Conservation (phyloP, 2,888 invertebrate genomes). For the Nomada ruficornis region DNA sequence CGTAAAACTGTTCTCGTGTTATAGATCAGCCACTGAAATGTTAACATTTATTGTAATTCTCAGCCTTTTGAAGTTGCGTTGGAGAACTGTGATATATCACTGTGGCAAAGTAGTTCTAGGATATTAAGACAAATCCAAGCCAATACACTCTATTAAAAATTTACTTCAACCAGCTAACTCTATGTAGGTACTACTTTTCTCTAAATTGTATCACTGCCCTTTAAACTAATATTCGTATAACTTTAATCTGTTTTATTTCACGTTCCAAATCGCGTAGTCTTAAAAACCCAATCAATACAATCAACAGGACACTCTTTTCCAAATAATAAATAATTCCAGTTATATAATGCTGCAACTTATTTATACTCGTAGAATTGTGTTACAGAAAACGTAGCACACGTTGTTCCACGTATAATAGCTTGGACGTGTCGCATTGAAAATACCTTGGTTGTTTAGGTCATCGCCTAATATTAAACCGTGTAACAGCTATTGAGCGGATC, state of each 20-base stretch:
- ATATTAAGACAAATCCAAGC: neutral
- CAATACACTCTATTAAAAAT: neutral
- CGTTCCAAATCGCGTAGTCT: neutral
- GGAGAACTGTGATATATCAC: neutral
- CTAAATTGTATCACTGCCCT: too few species aligned
- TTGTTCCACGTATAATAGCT: neutral
- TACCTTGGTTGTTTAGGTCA: slow-evolving; percentile 62
- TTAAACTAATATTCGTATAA: too few species aligned
- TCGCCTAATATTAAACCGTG: slow-evolving; percentile 67
- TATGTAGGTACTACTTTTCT: too few species aligned
- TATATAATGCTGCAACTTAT: neutral
- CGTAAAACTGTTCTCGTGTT: slow-evolving; percentile 6
- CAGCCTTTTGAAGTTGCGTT: neutral
- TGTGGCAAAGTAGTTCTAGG: neutral
- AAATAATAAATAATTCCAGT: neutral
- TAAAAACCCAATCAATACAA: too few species aligned
- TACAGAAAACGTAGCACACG: neutral
- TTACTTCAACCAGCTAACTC: too few species aligned
- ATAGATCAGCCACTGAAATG: neutral
- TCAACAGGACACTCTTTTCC: neutral
- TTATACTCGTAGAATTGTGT: neutral
- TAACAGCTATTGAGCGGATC: slow-evolving; percentile 43
- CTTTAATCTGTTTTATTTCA: too few species aligned
- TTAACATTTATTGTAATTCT: neutral
- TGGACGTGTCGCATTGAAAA: slow-evolving; percentile 45